A percentile compares a stretch with the other conserved stretches of the same genome.
phyloP scores from a whole-genome alignment of 2,797 vertebrate genomes.

The Cebuella pygmaea region DNA sequence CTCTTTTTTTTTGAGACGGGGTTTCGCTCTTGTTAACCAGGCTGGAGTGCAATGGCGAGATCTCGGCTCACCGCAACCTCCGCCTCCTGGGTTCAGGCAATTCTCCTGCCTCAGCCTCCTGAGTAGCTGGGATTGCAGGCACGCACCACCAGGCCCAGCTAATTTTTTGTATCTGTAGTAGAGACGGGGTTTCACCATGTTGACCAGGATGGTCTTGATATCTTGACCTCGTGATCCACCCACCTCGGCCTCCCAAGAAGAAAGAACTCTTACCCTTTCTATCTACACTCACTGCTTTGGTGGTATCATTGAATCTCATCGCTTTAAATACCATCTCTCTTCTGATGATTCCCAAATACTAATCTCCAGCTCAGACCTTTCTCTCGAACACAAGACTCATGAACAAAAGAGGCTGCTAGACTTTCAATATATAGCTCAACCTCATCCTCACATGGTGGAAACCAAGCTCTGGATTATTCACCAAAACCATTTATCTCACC shows the following conservation, averaged over 20 bases:
- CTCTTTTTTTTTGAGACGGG: background rate
- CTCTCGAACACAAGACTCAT: background rate
- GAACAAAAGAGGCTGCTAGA: background rate
- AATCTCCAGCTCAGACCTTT: background rate
- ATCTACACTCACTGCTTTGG: background rate
- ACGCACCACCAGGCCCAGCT: too few relatives aligned
- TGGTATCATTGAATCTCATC: background rate
- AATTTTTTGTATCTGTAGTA: too few relatives aligned
- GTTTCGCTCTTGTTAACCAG: too few relatives aligned
- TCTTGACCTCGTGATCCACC: too few relatives aligned
- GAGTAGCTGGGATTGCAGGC: too few relatives aligned
- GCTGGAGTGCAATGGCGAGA: too few relatives aligned
- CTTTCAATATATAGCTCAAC: background rate
- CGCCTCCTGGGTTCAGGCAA: too few relatives aligned
- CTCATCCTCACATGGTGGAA: background rate
- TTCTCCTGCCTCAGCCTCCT: too few relatives aligned
- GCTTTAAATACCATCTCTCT: background rate
- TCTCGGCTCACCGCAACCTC: too few relatives aligned
- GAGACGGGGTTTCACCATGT: too few relatives aligned
- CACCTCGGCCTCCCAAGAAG: background rate
- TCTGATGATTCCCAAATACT: background rate
- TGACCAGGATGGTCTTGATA: too few relatives aligned
- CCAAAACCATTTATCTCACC: background rate
- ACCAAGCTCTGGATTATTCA: background rate
- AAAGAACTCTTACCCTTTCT: background rate